Percentiles rank a stretch among this genome's conserved stretches.
Conservation (phyloP, 2,113 vertebrate genomes). For the Sceloporus undulatus region DNA sequence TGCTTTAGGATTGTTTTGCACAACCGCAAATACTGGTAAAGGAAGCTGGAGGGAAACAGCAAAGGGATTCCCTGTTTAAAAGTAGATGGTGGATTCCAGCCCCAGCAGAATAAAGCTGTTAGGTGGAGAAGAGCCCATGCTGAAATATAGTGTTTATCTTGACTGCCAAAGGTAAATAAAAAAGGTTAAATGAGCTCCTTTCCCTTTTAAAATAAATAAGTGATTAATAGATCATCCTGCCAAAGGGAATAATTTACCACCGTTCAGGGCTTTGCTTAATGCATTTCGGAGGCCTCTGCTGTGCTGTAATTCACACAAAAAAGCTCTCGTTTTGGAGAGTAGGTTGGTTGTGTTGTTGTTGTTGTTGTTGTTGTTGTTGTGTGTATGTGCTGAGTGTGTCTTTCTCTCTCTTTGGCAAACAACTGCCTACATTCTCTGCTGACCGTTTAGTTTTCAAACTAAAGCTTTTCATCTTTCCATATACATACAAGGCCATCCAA, state of each 20-base stretch:
- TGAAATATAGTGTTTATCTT: constrained; percentile 39
- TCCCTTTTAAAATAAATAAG: constrained; percentile 49
- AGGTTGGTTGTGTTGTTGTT: too few species aligned
- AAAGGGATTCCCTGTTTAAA: neutral
- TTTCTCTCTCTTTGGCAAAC: neutral
- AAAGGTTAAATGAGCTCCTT: constrained; percentile 32
- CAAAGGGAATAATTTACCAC: accelerated
- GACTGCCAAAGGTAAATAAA: constrained; percentile 32
- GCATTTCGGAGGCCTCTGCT: neutral
- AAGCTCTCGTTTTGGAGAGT: neutral
- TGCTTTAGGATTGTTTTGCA: neutral
- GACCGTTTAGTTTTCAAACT: neutral
- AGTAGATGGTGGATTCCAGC: neutral
- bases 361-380: neutral
- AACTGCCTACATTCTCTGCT: neutral
- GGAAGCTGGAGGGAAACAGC: too few species aligned
- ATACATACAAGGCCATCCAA: too few species aligned
- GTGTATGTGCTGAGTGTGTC: neutral
- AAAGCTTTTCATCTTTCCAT: too few species aligned
- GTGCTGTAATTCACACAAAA: neutral
- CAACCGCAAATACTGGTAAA: neutral
- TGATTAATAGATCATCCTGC: neutral
- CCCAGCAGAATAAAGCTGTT: constrained; percentile 23
- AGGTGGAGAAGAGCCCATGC: neutral
- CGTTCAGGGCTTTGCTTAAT: accelerated